Conservation (phyloP, 37 sponge, comb jelly and placozoan genomes). For the Crambe crambe region DNA sequence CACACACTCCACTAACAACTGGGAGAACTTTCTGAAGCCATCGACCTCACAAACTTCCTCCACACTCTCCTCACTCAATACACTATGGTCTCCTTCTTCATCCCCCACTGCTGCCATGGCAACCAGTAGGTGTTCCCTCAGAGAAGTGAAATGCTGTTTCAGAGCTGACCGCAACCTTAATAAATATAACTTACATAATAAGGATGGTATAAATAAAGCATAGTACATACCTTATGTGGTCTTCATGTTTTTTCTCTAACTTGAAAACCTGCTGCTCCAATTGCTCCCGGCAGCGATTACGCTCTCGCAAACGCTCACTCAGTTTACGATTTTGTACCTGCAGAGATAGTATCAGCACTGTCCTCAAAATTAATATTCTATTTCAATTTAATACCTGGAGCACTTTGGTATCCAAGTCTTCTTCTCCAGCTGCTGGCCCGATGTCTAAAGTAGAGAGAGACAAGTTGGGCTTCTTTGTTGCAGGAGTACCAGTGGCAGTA, state of each 20-base stretch:
- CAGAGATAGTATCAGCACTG: background rate
- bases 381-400: constrained; percentile 12
- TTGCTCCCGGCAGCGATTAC: constrained; percentile 32
- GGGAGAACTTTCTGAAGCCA: background rate
- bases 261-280: constrained; percentile 19
- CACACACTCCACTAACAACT: background rate
- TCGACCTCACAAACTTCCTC: background rate
- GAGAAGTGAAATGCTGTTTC: constrained; percentile 14
- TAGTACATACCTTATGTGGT: background rate
- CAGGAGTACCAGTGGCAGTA: background rate
- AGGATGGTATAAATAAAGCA: background rate
- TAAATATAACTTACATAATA: too few species aligned
- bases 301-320: constrained; percentile 57
- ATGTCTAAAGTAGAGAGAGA: constrained; percentile 23
- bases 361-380: background rate
- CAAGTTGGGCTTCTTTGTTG: constrained; percentile 3
- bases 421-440: constrained; percentile 59
- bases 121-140: constrained; percentile 11
- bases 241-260: constrained; percentile 25
- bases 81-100: background rate
- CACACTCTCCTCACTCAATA: background rate
- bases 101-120: background rate
- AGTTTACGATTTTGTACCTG: constrained; percentile 70
- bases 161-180: constrained; percentile 4
- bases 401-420: constrained; percentile 73